Evolutionary conservation across 2,113 vertebrate species (phyloP).

Genomic region (Rhombomys opimus): DNA sequence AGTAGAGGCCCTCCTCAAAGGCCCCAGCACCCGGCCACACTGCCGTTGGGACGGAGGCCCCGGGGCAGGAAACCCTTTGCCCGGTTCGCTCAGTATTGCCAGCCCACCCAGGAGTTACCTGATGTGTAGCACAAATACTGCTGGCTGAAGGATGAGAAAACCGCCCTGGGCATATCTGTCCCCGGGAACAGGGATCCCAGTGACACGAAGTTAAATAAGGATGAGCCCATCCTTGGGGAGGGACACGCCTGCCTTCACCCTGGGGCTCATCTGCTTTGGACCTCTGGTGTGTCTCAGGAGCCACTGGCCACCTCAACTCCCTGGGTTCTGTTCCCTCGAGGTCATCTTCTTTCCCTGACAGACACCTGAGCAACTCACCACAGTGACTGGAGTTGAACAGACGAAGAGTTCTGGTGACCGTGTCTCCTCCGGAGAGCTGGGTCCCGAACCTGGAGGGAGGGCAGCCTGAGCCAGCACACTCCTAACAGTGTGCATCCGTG

Average conservation of each 20-base stretch:
- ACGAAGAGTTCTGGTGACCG: conserved; percentile 88
- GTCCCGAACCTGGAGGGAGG: conserved; percentile 91
- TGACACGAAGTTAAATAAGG: background rate
- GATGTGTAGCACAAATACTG: background rate
- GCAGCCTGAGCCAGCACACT: background rate
- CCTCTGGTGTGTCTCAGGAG: background rate
- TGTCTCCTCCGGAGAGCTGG: conserved; percentile 91
- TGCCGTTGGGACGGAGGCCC: background rate
- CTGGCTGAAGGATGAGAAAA: background rate
- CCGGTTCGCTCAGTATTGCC: background rate
- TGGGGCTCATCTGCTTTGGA: background rate
- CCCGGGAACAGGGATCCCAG: background rate
- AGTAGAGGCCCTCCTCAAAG: too few relatives aligned
- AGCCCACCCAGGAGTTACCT: background rate
- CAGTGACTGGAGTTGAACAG: conserved; percentile 94
- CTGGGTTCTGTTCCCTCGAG: background rate
- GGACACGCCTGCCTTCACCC: too few relatives aligned
- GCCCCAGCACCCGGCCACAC: background rate
- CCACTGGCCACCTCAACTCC: background rate
- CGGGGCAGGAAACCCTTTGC: too few relatives aligned
- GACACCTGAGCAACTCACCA: conserved; percentile 85
- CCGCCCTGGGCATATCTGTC: background rate
- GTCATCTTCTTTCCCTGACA: background rate
- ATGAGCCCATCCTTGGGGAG: background rate
- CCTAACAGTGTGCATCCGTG: accelerated